These are phyloP conservation scores for Sphecodes monilicornis DNA, from an alignment of 2,888 invertebrate genomes.

Conservation along the genomic window DNA sequence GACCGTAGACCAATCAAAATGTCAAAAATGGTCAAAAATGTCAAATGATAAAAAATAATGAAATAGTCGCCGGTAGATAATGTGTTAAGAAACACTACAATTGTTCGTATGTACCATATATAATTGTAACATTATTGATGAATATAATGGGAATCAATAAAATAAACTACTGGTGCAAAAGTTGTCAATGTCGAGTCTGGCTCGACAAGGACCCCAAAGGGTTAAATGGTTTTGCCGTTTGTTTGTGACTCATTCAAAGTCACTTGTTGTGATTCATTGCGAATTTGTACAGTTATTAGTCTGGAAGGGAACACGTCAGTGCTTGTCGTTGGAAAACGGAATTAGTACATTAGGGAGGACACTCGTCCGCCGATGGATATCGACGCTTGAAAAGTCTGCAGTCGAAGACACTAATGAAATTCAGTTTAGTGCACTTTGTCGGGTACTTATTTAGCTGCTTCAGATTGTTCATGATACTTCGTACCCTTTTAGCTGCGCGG, in stretches of 20 bases:
- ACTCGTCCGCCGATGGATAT: neutral
- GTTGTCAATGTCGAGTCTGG: neutral
- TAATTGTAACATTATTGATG: too few species aligned
- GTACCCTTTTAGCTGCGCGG: neutral
- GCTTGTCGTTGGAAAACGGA: neutral
- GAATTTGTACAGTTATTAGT: neutral
- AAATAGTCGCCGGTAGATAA: too few species aligned
- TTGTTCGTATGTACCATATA: too few species aligned
- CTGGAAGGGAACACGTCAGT: neutral
- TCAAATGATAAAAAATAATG: too few species aligned
- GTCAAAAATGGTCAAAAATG: too few species aligned
- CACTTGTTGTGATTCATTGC: neutral
- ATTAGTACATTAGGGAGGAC: neutral
- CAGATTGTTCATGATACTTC: neutral
- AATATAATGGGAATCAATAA: neutral
- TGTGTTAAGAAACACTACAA: too few species aligned
- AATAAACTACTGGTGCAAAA: neutral
- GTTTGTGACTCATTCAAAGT: neutral
- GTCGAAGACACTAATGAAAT: constrained; percentile 5
- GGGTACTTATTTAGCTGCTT: neutral
- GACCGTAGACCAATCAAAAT: too few species aligned
- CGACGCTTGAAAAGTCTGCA: neutral
- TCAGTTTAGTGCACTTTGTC: neutral
- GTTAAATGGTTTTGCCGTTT: neutral
- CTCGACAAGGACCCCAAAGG: neutral